These are phyloP conservation scores for Coelopa frigida DNA, from an alignment of 1,140 invertebrate species.

Conservation along the genomic window DNA sequence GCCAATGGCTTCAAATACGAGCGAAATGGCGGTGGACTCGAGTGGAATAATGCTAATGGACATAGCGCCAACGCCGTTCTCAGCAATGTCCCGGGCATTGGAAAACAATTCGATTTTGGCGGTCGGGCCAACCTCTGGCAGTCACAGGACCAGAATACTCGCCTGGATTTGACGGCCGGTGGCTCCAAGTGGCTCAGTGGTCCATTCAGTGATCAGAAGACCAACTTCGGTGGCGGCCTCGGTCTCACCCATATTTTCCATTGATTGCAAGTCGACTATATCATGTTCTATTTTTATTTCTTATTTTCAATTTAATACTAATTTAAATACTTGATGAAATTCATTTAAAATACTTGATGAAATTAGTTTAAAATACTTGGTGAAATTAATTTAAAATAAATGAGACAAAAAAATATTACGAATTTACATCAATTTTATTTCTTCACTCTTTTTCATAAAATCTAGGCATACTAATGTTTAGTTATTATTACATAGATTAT, in stretches of 20 bases:
- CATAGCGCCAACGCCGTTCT: conserved; percentile 31
- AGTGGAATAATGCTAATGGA: conserved; percentile 31
- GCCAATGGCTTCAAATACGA: conserved; percentile 35
- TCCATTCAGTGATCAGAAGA: conserved; percentile 19
- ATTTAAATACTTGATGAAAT: no score
- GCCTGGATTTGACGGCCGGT: conserved; percentile 15
- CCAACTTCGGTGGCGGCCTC: conserved; percentile 22
- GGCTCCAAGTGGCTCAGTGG: conserved; percentile 30
- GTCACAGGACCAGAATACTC: conserved; percentile 19
- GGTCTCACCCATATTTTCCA: conserved; percentile 28
- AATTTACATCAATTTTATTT: no score
- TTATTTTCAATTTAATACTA: no score
- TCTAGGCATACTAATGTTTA: no score
- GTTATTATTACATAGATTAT: no score
- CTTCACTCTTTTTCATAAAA: no score
- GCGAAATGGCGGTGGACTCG: conserved; percentile 32
- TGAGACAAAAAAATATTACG: no score
- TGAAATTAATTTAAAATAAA: no score
- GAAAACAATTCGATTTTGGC: conserved; percentile 25
- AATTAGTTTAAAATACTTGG: no score
- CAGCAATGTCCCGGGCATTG: conserved; percentile 34
- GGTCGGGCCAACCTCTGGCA: conserved; percentile 32
- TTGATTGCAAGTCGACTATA: no score
- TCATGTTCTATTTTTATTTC: no score
- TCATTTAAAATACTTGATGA: no score